These are phyloP conservation scores for Bombus difficillimus DNA, from an alignment of 1,140 invertebrate genomes.

Conservation along the genomic window DNA sequence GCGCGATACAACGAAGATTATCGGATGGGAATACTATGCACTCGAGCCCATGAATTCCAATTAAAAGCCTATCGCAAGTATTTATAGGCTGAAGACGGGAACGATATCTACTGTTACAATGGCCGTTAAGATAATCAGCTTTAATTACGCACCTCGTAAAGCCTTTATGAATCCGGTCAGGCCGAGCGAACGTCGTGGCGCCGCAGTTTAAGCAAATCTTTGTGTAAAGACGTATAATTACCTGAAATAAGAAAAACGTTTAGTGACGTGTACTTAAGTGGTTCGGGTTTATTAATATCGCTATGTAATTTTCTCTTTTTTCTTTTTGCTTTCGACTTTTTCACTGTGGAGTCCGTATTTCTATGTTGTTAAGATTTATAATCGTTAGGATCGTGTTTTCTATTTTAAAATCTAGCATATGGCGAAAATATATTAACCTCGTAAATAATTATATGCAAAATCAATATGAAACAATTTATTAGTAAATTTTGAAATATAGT, in stretches of 20 bases:
- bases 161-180: constrained; percentile 36
- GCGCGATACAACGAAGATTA: constrained; percentile 35
- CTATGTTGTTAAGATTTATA: too few relatives aligned
- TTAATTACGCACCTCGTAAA: constrained; percentile 65
- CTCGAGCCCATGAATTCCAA: constrained; percentile 43
- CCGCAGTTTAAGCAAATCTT: not conserved
- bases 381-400: too few relatives aligned
- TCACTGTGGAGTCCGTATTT: too few relatives aligned
- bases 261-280: not conserved
- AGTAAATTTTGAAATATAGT: too few relatives aligned
- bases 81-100: constrained; percentile 51
- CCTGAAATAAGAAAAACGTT: constrained; percentile 25
- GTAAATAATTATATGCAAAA: too few relatives aligned
- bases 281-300: too few relatives aligned
- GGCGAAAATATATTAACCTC: too few relatives aligned
- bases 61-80: constrained; percentile 48
- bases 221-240: not conserved
- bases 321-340: too few relatives aligned
- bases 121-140: constrained; percentile 60
- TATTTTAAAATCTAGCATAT: too few relatives aligned
- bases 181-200: not conserved
- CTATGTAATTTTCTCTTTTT: too few relatives aligned
- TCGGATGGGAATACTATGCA: constrained; percentile 32
- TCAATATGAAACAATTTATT: too few relatives aligned
- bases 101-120: constrained; percentile 49